A percentile compares a stretch with the other conserved stretches of the same genome.
phyloP scores from a whole-genome alignment of 2,888 invertebrate species.

The Drosophila paranaensis region DNA sequence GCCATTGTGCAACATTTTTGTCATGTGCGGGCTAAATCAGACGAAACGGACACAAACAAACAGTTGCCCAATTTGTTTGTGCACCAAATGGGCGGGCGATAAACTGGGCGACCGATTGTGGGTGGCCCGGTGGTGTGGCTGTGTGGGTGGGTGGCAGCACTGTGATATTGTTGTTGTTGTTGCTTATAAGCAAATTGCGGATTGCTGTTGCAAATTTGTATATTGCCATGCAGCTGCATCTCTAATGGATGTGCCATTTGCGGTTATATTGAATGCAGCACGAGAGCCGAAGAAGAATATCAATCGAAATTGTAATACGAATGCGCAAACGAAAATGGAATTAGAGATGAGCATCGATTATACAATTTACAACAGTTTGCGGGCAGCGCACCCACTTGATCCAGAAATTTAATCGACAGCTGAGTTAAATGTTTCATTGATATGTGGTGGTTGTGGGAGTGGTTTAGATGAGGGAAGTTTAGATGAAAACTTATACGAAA shows the following conservation, averaged over 20 bases:
- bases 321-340: slow-evolving; percentile 19
- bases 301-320: slow-evolving; percentile 37
- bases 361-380: neutral
- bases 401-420: slow-evolving; percentile 20
- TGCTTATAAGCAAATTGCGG: slow-evolving; percentile 62
- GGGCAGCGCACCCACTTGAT: slow-evolving; percentile 8
- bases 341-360: slow-evolving; percentile 31
- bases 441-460: too few species aligned
- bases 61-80: slow-evolving; percentile 64
- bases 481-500: too few species aligned
- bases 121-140: neutral
- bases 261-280: slow-evolving; percentile 54
- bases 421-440: neutral
- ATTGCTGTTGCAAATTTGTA: slow-evolving; percentile 64
- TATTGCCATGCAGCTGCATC: slow-evolving; percentile 60
- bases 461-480: too few species aligned
- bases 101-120: slow-evolving; percentile 13
- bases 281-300: slow-evolving; percentile 44
- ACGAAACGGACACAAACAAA: slow-evolving; percentile 65
- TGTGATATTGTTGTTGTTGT: slow-evolving; percentile 6
- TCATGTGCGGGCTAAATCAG: slow-evolving; percentile 72
- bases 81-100: slow-evolving; percentile 37
- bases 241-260: slow-evolving; percentile 78
- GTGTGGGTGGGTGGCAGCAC: neutral
- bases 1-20: slow-evolving; percentile 68